phyloP scores from a whole-genome alignment of 1,140 invertebrate species.

The Drosophila hydei region DNA sequence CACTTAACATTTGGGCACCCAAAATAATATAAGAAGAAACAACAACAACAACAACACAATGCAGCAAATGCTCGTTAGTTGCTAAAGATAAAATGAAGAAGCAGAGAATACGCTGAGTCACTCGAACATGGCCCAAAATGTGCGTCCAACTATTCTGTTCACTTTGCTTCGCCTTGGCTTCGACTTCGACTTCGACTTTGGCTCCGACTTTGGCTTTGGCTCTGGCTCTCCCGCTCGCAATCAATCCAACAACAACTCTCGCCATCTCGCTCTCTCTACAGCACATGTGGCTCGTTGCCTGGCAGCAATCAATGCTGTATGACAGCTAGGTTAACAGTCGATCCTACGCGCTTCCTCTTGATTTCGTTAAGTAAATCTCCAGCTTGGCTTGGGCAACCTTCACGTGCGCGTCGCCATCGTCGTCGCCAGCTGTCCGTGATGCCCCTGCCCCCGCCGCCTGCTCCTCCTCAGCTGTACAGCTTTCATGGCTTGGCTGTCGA shows the following conservation, averaged over 20 bases:
- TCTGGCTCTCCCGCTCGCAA: not conserved
- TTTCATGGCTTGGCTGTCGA: constrained; percentile 70
- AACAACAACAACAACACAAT: not conserved
- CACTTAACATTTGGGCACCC: constrained; percentile 73
- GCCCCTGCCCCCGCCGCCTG: not conserved
- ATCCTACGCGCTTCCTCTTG: constrained; percentile 80
- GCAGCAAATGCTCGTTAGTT: constrained; percentile 47
- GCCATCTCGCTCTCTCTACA: not conserved
- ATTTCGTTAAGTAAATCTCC: constrained; percentile 81
- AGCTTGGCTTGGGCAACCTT: constrained; percentile 70
- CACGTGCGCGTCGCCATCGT: constrained; percentile 55
- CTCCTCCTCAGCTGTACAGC: not conserved
- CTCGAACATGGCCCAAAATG: constrained; percentile 47
- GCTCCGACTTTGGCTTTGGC: too few relatives aligned
- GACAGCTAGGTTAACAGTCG: constrained; percentile 80
- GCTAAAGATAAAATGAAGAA: constrained; percentile 20
- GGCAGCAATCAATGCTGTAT: constrained; percentile 78
- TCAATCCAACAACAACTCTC: too few relatives aligned
- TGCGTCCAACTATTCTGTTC: constrained; percentile 5
- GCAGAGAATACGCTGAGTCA: constrained; percentile 62
- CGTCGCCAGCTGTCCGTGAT: constrained; percentile 49
- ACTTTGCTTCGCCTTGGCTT: constrained; percentile 2
- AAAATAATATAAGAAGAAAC: not conserved
- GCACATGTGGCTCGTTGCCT: constrained; percentile 50
- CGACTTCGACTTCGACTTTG: not conserved